Percentiles rank a stretch among this genome's conserved stretches.
Evolutionary conservation across 1,140 invertebrate genomes (phyloP).

Genomic region (Cotesia vestalis): DNA sequence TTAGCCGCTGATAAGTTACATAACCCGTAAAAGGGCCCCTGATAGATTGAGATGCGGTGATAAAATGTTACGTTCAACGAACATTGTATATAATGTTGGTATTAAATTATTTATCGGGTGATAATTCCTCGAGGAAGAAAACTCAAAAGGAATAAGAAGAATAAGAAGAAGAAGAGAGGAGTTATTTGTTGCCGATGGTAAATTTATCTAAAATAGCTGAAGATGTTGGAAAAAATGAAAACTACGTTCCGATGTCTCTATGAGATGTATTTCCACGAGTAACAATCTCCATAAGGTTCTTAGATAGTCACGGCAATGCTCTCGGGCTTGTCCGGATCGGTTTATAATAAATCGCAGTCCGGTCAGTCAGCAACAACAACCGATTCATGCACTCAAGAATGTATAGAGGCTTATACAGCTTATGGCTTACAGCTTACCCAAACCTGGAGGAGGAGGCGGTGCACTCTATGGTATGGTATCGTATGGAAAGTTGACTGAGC

Average conservation of each 20-base stretch:
- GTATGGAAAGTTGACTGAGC: no score
- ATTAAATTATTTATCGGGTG: no score
- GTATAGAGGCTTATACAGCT: background rate
- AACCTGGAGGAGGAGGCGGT: no score
- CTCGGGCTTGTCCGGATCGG: slow-evolving; percentile 23
- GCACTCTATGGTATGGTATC: no score
- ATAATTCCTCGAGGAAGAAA: no score
- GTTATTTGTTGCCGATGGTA: background rate
- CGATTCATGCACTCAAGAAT: slow-evolving; percentile 32
- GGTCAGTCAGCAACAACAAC: slow-evolving; percentile 27
- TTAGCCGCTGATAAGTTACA: background rate
- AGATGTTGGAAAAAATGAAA: background rate
- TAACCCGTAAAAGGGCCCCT: no score
- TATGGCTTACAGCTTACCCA: no score
- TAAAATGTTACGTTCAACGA: no score
- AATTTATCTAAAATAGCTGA: background rate
- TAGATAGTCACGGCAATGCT: slow-evolving; percentile 9
- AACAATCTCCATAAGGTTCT: slow-evolving; percentile 8
- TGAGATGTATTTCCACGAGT: slow-evolving; percentile 6
- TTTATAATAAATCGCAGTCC: slow-evolving; percentile 25
- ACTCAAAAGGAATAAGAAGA: no score
- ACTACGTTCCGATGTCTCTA: slow-evolving; percentile 1
- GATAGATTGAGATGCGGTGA: background rate
- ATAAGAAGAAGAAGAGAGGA: background rate
- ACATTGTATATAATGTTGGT: no score